Base-by-base conservation (phyloP, 1,140 invertebrate species). In the Coptotermes formosanus region DNA sequence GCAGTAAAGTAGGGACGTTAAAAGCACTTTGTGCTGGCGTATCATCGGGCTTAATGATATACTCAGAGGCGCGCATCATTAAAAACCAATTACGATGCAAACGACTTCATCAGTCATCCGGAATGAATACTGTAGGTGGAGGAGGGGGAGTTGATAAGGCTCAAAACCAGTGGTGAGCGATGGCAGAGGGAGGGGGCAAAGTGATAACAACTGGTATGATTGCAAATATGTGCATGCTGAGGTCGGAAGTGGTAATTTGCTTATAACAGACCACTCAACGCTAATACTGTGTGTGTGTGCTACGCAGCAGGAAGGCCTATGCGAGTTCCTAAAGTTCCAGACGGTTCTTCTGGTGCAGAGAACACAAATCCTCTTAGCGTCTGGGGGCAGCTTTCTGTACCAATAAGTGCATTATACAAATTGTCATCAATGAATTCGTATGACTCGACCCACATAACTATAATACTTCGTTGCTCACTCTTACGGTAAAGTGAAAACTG, bases 21-120 rank as follows among this genome's bases (percentile, higher is more conserved):
- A 55, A 14, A 30, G 64, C 64, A 75, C 64, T 75, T 75, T 75
- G 64, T 75, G n/a, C 64, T 9, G n/a, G 14, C 64, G n/a, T 75
- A 75, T 75, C 64, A 75, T 3, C 25, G 7, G 52, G 25, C n/a
- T 75, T 75, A 75, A 75, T 75, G 64, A 75, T 30, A 30, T 14
- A 30, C 64, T 30, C 25, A 30, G 64, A 30, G 64, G n/a, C 21
- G 44, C 16, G 45, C 83, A 84, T 84, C 83, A 84, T 84, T 84
- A 84, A 84, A 84, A 84, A 48, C 83, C 83, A 84, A 84, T 84
- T 84, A 84, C 83, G 83, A 84, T 84, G 83, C 83, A 84, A 84
- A 84, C 83, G 83, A 84, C 83, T 48, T 84, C 83, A 84, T 84
- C 45, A 44, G 82, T 38, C 43, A 44, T 19, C 82, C 32, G 43